Conservation (phyloP, 2,888 invertebrate genomes). For the Tiphia femorata region DNA sequence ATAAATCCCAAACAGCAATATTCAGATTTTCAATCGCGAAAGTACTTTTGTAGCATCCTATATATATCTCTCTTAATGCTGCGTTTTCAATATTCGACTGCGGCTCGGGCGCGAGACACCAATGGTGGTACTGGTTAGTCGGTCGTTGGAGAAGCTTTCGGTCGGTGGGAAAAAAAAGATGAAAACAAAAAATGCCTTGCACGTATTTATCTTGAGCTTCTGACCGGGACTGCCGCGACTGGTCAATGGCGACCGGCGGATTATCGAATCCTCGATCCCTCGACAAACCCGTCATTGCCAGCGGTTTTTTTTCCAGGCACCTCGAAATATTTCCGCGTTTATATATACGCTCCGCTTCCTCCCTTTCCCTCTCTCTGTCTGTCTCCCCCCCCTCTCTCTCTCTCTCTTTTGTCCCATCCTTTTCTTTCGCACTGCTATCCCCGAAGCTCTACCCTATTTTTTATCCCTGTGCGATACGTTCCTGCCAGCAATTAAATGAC, state of each 20-base stretch:
- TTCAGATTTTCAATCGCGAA: too few relatives aligned
- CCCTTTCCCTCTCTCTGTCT: not conserved
- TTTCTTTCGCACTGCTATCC: not conserved
- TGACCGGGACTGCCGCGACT: slow-evolving; percentile 12
- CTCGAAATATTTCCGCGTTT: slow-evolving; percentile 13
- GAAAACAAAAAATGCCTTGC: slow-evolving; percentile 16
- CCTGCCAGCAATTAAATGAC: not conserved
- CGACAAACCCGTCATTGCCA: slow-evolving; percentile 37
- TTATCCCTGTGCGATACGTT: not conserved
- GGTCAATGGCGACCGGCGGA: slow-evolving; percentile 35
- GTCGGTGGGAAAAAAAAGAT: slow-evolving; percentile 5
- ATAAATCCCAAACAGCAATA: too few relatives aligned
- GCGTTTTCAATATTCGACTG: slow-evolving; percentile 35
- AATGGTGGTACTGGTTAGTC: not conserved
- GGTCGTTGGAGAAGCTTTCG: slow-evolving; percentile 9
- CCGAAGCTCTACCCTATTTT: not conserved
- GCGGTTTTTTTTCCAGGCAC: slow-evolving; percentile 5
- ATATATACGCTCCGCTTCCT: slow-evolving; percentile 24
- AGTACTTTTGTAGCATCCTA: too few relatives aligned
- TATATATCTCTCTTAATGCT: slow-evolving; percentile 7
- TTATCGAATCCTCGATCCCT: slow-evolving; percentile 41
- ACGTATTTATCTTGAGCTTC: slow-evolving; percentile 45
- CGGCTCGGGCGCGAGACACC: not conserved
- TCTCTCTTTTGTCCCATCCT: not conserved
- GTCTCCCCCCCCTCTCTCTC: not conserved